Conservation (phyloP, 2,113 vertebrate genomes). For the Lethenteron camtschaticum region DNA sequence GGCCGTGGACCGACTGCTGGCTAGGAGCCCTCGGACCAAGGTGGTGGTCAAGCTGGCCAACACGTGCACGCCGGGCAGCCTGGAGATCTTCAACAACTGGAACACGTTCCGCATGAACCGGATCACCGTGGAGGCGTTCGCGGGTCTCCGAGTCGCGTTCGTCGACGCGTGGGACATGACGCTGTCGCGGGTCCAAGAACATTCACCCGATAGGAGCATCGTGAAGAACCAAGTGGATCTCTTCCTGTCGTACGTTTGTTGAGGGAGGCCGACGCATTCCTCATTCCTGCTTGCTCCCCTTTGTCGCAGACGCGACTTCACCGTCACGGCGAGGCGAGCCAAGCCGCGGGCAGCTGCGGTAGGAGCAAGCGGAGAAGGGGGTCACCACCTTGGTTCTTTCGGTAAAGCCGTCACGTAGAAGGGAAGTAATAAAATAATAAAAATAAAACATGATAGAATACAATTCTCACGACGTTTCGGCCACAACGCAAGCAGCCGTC, state of each 20-base stretch:
- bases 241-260: slow-evolving; percentile 9
- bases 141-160: slow-evolving; percentile 9
- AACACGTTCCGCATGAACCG: slow-evolving; percentile 12
- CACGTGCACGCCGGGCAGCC: not conserved
- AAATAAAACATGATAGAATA: too few species aligned
- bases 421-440: too few species aligned
- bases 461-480: too few species aligned
- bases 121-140: slow-evolving; percentile 12
- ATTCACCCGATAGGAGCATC: slow-evolving; percentile 2
- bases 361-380: too few species aligned
- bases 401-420: too few species aligned
- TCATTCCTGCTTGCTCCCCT: too few species aligned
- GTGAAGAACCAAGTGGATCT: slow-evolving; percentile 10
- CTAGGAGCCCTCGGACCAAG: slow-evolving; percentile 9
- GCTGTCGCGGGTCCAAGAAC: not conserved
- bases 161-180: slow-evolving; percentile 14
- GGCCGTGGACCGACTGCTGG: slow-evolving; percentile 10
- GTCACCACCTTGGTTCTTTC: too few species aligned
- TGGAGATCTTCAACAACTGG: slow-evolving; percentile 8
- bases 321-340: too few species aligned
- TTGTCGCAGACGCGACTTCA: too few species aligned
- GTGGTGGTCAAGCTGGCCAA: slow-evolving; percentile 16
- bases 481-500: too few species aligned
- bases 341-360: too few species aligned
- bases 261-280: too few species aligned